Evolutionary conservation across 1,140 invertebrate species (phyloP).

Genomic region (Physella acuta): DNA sequence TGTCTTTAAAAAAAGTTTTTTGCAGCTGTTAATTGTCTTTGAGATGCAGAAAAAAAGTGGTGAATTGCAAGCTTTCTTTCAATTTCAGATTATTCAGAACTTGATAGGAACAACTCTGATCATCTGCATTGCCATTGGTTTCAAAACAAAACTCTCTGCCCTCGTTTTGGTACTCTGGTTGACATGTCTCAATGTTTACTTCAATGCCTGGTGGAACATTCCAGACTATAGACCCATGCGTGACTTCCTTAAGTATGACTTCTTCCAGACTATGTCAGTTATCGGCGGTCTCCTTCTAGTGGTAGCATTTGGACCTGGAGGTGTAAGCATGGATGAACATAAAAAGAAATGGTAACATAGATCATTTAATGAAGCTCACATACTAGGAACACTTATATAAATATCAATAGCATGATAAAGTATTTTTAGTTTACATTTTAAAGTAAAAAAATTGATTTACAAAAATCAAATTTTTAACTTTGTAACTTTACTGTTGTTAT

Average conservation of each 20-base stretch:
- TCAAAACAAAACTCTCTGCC: constrained; percentile 97
- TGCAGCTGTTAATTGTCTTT: no score
- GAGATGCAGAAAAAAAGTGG: no score
- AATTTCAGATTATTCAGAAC: constrained; percentile 78
- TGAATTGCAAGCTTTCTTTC: no score
- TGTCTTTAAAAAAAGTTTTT: no score
- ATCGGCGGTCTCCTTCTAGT: constrained; percentile 99
- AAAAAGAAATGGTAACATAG: constrained; percentile 97
- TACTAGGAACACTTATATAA: no score
- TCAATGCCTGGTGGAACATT: constrained; percentile 97
- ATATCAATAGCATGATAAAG: no score
- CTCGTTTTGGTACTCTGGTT: constrained; percentile 90
- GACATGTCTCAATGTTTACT: constrained; percentile 88
- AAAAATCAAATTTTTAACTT: no score
- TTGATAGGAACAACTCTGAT: constrained; percentile 91
- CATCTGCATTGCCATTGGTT: constrained; percentile 91
- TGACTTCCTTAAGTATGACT: constrained; percentile 99
- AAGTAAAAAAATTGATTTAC: no score
- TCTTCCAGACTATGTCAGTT: constrained; percentile 98
- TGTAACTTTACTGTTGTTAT: no score
- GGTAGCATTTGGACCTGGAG: constrained; percentile 93
- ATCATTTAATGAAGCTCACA: no score
- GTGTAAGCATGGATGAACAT: constrained; percentile 98
- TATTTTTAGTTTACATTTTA: no score
- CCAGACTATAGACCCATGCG: constrained; percentile 90